Conservation (phyloP, 2,113 vertebrate genomes). For the Rhynchopsitta pachyrhyncha region DNA sequence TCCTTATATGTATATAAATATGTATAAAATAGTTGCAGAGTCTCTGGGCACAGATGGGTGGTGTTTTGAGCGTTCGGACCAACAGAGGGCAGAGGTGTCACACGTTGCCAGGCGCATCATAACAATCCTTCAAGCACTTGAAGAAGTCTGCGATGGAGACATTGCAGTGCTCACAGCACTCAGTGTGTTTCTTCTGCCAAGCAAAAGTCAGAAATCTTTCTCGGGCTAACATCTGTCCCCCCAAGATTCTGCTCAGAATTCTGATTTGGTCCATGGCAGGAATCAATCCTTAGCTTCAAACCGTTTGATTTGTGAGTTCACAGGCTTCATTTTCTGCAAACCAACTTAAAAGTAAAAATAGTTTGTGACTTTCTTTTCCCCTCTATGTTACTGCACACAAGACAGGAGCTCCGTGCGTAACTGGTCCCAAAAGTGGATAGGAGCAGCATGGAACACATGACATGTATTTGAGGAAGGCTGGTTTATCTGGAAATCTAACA, state of each 20-base stretch:
- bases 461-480: background rate
- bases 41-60: background rate
- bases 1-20: background rate
- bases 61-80: background rate
- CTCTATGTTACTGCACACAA: background rate
- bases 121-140: background rate
- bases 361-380: background rate
- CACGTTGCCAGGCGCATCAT: background rate
- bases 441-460: background rate
- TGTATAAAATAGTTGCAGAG: background rate
- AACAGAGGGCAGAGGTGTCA: slow-evolving; percentile 48
- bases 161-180: background rate
- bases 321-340: background rate
- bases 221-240: background rate
- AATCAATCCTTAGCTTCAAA: background rate
- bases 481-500: background rate
- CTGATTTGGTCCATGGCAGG: background rate
- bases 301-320: background rate
- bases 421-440: background rate
- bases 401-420: background rate
- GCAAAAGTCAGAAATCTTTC: background rate
- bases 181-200: background rate
- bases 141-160: background rate
- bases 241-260: background rate
- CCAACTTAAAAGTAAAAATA: background rate